Conservation (phyloP, 2,888 invertebrate species). For the Ypsolopha scabrella region DNA sequence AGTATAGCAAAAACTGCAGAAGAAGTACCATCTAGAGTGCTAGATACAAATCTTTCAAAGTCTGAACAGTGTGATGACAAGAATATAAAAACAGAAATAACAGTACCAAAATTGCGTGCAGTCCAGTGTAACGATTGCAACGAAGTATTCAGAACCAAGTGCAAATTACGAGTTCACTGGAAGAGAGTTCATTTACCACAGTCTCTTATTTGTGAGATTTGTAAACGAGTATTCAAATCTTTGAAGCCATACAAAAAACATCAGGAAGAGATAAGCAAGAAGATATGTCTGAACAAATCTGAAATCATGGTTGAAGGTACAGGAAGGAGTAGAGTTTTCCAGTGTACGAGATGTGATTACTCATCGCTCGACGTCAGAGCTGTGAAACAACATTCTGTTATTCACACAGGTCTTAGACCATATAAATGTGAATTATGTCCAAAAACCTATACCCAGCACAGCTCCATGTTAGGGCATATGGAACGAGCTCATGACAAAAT, state of each 20-base stretch:
- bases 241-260: slow-evolving; percentile 29
- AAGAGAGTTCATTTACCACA: slow-evolving; percentile 20
- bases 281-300: slow-evolving; percentile 20
- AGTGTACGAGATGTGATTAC: slow-evolving; percentile 37
- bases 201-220: slow-evolving; percentile 20
- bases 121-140: slow-evolving; percentile 22
- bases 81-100: background rate
- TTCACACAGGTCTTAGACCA: slow-evolving; percentile 40
- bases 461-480: slow-evolving; percentile 34
- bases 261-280: slow-evolving; percentile 13
- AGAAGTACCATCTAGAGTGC: background rate
- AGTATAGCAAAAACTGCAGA: background rate
- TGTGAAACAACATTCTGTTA: slow-evolving; percentile 29
- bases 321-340: slow-evolving; percentile 28
- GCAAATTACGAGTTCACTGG: slow-evolving; percentile 31
- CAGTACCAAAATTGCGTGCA: background rate
- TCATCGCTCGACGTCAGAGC: slow-evolving; percentile 31
- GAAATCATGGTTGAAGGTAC: slow-evolving; percentile 27
- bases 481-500: slow-evolving; percentile 33
- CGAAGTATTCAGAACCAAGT: slow-evolving; percentile 25
- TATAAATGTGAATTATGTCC: slow-evolving; percentile 34
- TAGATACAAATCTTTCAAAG: background rate
- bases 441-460: slow-evolving; percentile 33
- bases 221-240: slow-evolving; percentile 29
- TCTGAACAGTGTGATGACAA: background rate